Evolutionary conservation across 2,888 invertebrate species (phyloP).

Genomic region (Papilio demoleus): DNA sequence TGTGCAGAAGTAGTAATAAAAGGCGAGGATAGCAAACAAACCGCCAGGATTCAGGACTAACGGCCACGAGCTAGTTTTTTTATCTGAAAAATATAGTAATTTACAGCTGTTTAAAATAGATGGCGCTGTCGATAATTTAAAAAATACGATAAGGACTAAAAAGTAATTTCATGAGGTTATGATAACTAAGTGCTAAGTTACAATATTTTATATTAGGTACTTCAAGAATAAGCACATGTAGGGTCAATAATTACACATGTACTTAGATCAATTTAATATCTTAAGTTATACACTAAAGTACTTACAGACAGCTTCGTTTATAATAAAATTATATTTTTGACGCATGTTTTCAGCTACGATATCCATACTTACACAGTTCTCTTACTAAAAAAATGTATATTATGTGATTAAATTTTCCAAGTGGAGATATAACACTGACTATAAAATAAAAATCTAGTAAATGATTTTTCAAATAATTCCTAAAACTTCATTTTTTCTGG

Average conservation of each 20-base stretch:
- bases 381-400: not conserved
- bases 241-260: too few relatives aligned
- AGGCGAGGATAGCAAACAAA: slow-evolving; percentile 23
- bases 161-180: too few relatives aligned
- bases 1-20: slow-evolving; percentile 38
- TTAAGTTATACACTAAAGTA: not conserved
- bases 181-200: too few relatives aligned
- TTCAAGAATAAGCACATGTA: too few relatives aligned
- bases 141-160: not conserved
- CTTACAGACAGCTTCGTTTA: slow-evolving; percentile 10
- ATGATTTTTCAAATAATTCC: not conserved
- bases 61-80: slow-evolving; percentile 20
- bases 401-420: not conserved
- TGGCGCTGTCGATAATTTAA: not conserved
- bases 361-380: not conserved
- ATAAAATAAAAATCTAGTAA: not conserved
- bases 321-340: slow-evolving; percentile 5
- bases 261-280: too few relatives aligned
- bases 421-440: not conserved
- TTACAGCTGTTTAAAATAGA: not conserved
- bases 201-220: too few relatives aligned
- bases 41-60: slow-evolving; percentile 36
- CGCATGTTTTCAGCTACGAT: not conserved
- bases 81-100: not conserved
- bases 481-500: too few relatives aligned